A percentile compares a stretch with the other conserved stretches of the same genome.
Evolutionary conservation across 1,140 invertebrate species (phyloP).

Genomic region (Mamestra configurata): DNA sequence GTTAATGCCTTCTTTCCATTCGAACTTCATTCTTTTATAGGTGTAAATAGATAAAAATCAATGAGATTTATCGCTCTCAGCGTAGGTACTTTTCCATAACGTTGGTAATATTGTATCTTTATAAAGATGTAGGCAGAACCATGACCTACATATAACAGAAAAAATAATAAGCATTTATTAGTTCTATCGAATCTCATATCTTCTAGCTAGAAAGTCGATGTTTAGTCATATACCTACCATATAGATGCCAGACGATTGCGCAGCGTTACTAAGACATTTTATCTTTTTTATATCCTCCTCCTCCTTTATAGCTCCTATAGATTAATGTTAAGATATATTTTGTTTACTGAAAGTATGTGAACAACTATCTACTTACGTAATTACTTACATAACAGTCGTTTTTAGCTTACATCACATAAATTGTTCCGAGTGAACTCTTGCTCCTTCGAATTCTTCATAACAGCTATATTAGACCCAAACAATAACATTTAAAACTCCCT

Average conservation of each 20-base stretch:
- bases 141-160: too few relatives aligned
- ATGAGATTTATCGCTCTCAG: too few relatives aligned
- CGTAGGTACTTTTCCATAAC: too few relatives aligned
- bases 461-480: conserved; percentile 32
- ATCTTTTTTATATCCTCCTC: neutral
- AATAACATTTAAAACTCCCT: conserved; percentile 17
- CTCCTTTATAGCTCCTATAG: neutral
- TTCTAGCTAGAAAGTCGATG: neutral
- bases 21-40: too few relatives aligned
- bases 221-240: neutral
- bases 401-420: conserved; percentile 3
- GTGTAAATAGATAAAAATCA: too few relatives aligned
- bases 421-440: neutral
- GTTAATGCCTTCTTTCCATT: too few relatives aligned
- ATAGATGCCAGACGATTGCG: neutral
- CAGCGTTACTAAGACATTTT: neutral
- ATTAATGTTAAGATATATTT: conserved; percentile 10
- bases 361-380: conserved; percentile 7
- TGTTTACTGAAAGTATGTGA: neutral
- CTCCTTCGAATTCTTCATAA: conserved; percentile 6
- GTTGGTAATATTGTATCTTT: too few relatives aligned
- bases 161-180: too few relatives aligned
- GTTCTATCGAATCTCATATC: neutral
- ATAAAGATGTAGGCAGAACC: too few relatives aligned
- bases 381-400: neutral